Evolutionary conservation across 2,888 invertebrate genomes (phyloP).

Genomic region (Heliconius aoede): DNA sequence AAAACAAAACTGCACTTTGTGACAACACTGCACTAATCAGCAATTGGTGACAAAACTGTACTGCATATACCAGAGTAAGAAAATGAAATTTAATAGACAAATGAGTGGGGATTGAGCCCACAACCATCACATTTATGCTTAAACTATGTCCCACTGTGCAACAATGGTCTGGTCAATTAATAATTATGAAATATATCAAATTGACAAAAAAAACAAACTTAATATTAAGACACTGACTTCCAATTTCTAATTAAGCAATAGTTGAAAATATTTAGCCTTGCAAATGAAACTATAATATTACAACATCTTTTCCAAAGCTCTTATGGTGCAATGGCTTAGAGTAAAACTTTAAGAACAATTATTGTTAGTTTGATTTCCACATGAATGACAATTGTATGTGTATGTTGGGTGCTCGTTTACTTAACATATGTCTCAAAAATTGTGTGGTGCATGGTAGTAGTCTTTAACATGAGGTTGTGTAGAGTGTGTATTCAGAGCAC

Average conservation of each 20-base stretch:
- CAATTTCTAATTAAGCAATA: conserved; percentile 5
- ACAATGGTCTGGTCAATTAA: neutral
- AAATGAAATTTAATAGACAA: neutral
- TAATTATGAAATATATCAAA: conserved; percentile 2
- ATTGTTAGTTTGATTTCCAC: no score
- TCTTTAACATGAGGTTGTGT: no score
- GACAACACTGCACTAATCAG: no score
- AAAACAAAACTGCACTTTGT: no score
- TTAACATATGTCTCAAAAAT: neutral
- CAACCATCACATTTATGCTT: neutral
- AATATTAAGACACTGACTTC: neutral
- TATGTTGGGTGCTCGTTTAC: neutral
- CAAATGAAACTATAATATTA: conserved; percentile 3
- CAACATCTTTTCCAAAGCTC: neutral
- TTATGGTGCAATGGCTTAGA: neutral
- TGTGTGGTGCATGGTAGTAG: no score
- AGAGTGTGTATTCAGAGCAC: no score
- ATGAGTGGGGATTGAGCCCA: neutral
- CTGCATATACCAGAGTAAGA: neutral
- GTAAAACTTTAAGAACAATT: neutral
- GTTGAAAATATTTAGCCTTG: conserved; percentile 1
- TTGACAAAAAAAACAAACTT: neutral
- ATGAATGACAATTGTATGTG: neutral
- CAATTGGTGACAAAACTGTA: no score
- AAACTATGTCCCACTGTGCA: neutral